A percentile compares a stretch with the other conserved stretches of the same genome.
Evolutionary conservation across 2,113 vertebrate species (phyloP).

Genomic region (Caloenas nicobarica): DNA sequence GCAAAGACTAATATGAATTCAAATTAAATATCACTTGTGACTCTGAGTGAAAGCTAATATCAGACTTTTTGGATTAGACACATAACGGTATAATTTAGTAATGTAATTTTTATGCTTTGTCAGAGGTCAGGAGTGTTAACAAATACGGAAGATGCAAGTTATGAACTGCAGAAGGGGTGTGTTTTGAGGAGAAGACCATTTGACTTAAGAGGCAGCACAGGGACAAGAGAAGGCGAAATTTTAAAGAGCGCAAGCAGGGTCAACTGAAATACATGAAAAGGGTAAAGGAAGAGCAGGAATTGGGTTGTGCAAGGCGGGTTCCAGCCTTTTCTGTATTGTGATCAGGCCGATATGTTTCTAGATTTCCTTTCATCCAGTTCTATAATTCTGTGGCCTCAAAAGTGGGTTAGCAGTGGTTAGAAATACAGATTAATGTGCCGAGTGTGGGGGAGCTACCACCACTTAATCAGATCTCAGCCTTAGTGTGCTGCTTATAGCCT

Average conservation of each 20-base stretch:
- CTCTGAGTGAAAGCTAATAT: neutral
- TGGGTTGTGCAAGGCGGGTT: neutral
- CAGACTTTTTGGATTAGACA: neutral
- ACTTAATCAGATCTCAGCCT: neutral
- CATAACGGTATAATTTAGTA: neutral
- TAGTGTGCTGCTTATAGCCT: neutral
- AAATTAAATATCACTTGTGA: neutral
- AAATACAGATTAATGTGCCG: neutral
- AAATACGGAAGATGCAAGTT: neutral
- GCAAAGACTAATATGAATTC: neutral
- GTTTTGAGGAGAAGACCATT: neutral
- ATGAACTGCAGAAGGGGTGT: neutral
- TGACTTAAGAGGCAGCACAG: neutral
- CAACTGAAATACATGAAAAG: neutral
- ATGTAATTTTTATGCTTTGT: neutral
- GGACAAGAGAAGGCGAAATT: neutral
- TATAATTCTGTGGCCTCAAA: neutral
- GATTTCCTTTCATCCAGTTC: neutral
- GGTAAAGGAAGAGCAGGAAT: neutral
- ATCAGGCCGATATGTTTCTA: neutral
- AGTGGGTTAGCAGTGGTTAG: neutral
- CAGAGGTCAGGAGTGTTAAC: neutral
- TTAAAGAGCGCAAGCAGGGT: neutral
- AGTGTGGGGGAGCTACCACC: neutral
- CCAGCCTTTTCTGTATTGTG: neutral